phyloP scores from a whole-genome alignment of 1,140 invertebrate species.

The Eueides isabella region DNA sequence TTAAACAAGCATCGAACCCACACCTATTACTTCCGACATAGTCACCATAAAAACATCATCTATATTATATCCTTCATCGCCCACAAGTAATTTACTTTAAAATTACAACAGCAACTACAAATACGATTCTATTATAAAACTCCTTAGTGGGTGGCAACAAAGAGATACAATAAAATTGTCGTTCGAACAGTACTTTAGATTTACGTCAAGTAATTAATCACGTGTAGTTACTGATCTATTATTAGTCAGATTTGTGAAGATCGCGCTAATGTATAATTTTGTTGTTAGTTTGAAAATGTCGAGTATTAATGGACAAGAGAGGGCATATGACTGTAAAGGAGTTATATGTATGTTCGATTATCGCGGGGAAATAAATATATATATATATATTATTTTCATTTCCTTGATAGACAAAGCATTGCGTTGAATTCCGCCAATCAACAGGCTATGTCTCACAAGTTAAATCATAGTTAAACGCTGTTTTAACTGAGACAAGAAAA shows the following conservation, averaged over 20 bases:
- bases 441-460: too few species aligned
- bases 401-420: too few species aligned
- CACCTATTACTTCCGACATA: not conserved
- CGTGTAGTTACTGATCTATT: slow-evolving; percentile 3
- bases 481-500: too few species aligned
- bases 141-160: slow-evolving; percentile 22
- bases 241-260: slow-evolving; percentile 1
- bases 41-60: not conserved
- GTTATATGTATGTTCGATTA: too few species aligned
- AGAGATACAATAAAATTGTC: slow-evolving; percentile 27
- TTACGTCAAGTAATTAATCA: slow-evolving; percentile 12
- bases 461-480: too few species aligned
- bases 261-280: not conserved
- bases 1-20: too few species aligned
- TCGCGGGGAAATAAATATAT: too few species aligned
- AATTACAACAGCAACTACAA: slow-evolving; percentile 17
- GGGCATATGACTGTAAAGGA: too few species aligned
- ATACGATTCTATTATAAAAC: not conserved
- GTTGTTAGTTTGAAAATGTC: not conserved
- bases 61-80: slow-evolving; percentile 14
- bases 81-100: slow-evolving; percentile 10
- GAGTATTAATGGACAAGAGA: not conserved
- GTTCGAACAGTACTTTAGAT: slow-evolving; percentile 1
- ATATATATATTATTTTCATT: not conserved
- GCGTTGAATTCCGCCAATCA: too few species aligned